Percentiles rank a stretch among this genome's conserved stretches.
These are phyloP conservation scores for Aplodontia rufa DNA, from an alignment of 2,113 vertebrate species.

Conservation along the genomic window DNA sequence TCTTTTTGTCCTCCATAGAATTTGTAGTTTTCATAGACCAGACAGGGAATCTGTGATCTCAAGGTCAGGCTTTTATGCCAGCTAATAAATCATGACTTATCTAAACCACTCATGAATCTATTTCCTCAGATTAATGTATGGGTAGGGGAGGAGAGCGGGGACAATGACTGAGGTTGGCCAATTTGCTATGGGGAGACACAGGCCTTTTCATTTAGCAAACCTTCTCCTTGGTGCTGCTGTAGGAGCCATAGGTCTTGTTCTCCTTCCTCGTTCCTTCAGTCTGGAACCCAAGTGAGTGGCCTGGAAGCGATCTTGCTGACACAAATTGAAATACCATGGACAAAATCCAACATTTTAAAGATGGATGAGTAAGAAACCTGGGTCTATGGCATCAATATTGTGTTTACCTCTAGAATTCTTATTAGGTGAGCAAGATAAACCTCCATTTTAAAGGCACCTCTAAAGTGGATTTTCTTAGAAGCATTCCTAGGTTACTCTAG, in stretches of 20 bases:
- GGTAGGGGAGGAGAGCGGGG: too few species aligned
- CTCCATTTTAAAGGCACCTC: not conserved
- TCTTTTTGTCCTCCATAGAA: not conserved
- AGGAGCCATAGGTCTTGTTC: not conserved
- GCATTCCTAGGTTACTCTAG: not conserved
- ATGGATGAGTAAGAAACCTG: not conserved
- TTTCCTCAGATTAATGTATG: not conserved
- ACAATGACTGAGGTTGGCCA: not conserved
- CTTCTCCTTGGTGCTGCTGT: not conserved
- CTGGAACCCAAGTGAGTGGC: not conserved
- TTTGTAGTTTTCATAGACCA: not conserved
- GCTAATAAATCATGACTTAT: not conserved
- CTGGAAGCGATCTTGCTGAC: not conserved
- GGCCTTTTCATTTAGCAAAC: not conserved
- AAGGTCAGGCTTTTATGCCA: not conserved
- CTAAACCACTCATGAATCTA: not conserved
- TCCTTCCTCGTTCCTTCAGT: not conserved
- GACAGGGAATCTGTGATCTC: not conserved
- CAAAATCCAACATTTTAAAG: conserved; percentile 9
- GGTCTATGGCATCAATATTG: not conserved
- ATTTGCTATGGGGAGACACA: not conserved
- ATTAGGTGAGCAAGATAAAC: not conserved
- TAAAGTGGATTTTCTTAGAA: not conserved
- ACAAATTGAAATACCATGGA: not conserved
- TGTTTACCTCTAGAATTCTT: not conserved